Percentiles rank a stretch among this genome's conserved stretches.
phyloP scores from a whole-genome alignment of 2,797 vertebrate species.

The Crypturellus tataupa region DNA sequence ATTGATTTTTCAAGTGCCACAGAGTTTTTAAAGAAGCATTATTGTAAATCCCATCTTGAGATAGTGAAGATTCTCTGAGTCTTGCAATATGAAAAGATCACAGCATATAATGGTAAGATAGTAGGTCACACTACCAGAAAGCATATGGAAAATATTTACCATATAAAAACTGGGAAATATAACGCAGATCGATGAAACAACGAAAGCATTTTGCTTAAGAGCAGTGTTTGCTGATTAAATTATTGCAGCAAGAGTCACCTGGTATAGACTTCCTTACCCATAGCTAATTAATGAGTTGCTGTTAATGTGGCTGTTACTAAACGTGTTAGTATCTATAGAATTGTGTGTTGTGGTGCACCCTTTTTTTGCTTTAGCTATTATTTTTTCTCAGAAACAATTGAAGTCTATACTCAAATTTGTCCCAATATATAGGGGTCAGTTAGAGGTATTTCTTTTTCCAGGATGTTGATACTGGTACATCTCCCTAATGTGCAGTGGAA shows the following conservation, averaged over 20 bases:
- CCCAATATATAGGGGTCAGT: not conserved
- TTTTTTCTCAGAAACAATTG: not conserved
- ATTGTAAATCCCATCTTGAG: constrained; percentile 42
- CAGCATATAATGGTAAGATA: not conserved
- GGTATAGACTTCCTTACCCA: not conserved
- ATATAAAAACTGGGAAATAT: not conserved
- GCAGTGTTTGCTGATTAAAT: constrained; percentile 15
- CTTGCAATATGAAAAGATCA: constrained; percentile 6
- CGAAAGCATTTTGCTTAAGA: not conserved
- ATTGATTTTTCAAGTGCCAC: constrained; percentile 57
- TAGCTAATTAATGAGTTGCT: not conserved
- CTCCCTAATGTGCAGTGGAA: not conserved
- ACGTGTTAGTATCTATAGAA: not conserved
- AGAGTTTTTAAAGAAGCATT: constrained; percentile 46
- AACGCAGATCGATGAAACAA: not conserved
- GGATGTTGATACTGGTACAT: not conserved
- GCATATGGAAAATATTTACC: not conserved
- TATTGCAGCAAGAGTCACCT: not conserved
- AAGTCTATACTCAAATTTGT: not conserved
- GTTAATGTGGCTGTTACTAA: not conserved
- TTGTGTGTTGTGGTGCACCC: not conserved
- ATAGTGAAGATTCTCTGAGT: not conserved
- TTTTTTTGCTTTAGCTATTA: not conserved
- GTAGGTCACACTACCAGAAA: not conserved
- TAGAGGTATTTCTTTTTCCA: not conserved